These are phyloP conservation scores for Platerodrilus igneus DNA, from an alignment of 2,888 invertebrate genomes.

Conservation along the genomic window DNA sequence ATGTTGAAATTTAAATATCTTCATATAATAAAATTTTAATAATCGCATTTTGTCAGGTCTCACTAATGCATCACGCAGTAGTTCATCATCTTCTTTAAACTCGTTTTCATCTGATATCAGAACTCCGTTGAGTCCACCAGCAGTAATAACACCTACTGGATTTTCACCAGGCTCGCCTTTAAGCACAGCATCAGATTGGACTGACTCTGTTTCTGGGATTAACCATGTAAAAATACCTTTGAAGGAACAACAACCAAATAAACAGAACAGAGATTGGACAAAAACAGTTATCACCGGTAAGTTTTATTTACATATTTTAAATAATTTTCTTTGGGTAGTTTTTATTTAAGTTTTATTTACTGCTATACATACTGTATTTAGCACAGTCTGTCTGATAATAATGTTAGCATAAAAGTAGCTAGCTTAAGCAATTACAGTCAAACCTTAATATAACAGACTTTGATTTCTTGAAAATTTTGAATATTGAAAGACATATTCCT, in stretches of 20 bases:
- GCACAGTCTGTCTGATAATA: too few relatives aligned
- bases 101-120: slow-evolving; percentile 52
- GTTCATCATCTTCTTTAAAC: slow-evolving; percentile 60
- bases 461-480: too few relatives aligned
- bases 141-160: slow-evolving; percentile 41
- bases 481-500: too few relatives aligned
- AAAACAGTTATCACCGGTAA: slow-evolving; percentile 33
- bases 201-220: slow-evolving; percentile 47
- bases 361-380: too few relatives aligned
- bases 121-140: slow-evolving; percentile 39
- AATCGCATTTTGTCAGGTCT: slow-evolving; percentile 31
- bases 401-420: too few relatives aligned
- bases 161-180: slow-evolving; percentile 41
- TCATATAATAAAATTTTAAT: too few relatives aligned
- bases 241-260: slow-evolving; percentile 49
- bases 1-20: too few relatives aligned
- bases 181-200: slow-evolving; percentile 56
- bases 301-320: not conserved
- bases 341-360: too few relatives aligned
- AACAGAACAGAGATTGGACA: slow-evolving; percentile 37
- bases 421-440: too few relatives aligned
- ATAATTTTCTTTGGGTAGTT: not conserved
- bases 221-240: slow-evolving; percentile 52
- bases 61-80: slow-evolving; percentile 57
- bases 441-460: too few relatives aligned